These are phyloP conservation scores for Automeris io DNA, from an alignment of 2,888 invertebrate species.

Conservation along the genomic window DNA sequence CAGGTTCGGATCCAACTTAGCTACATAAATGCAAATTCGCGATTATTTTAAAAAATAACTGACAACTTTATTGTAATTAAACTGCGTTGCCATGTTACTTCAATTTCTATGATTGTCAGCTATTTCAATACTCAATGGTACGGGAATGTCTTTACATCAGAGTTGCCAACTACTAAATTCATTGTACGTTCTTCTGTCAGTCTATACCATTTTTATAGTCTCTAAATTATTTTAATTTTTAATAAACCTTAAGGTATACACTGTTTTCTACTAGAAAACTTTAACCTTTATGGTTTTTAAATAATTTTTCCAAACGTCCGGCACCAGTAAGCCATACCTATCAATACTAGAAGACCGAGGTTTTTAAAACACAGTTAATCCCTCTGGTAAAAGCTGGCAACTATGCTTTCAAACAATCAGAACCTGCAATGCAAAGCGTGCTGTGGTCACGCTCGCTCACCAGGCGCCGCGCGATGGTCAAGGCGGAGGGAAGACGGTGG, in stretches of 20 bases:
- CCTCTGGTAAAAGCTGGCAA: no score
- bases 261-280: no score
- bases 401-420: constrained; percentile 47
- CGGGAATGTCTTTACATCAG: background rate
- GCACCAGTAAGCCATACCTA: no score
- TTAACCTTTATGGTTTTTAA: no score
- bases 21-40: constrained; percentile 51
- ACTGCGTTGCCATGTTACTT: constrained; percentile 11
- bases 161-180: no score
- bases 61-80: constrained; percentile 7
- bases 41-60: constrained; percentile 14
- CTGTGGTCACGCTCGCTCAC: constrained; percentile 71
- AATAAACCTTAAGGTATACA: no score
- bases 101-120: constrained; percentile 10
- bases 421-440: constrained; percentile 59
- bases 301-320: no score
- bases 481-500: constrained; percentile 72
- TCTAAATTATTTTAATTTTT: no score
- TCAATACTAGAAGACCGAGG: no score
- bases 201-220: no score
- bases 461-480: constrained; percentile 76
- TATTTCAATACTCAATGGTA: background rate
- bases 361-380: no score
- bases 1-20: constrained; percentile 48
- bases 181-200: no score